Base-by-base conservation (phyloP, 2,113 vertebrate genomes). In the Brachyhypopomus occidentalis region DNA sequence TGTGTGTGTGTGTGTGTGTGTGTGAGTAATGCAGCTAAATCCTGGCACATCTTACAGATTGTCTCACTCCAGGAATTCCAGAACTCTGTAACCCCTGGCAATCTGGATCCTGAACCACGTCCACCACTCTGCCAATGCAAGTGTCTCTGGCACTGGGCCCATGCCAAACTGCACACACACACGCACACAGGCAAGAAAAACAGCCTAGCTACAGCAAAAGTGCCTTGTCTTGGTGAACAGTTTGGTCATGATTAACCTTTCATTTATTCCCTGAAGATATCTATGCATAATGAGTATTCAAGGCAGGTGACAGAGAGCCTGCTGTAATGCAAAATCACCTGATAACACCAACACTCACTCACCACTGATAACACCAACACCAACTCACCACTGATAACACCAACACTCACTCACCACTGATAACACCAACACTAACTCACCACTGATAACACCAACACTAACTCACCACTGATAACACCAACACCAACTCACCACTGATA, bases 31-130 rank as follows among this genome's bases (percentile, higher is more conserved):
- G 34, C 36, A 70, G 36, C 66, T 14, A 8, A 16, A 62, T 52
- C 23, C 23, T 67, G 25, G 17, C 74, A 84, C 69, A 81, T 60
- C 78, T 69, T 69, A 70, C 70, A 73, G 70, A 66, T 36, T 80
- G 83, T 72, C 79, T 92, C 88, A 82, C 86, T 88, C 82, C 80
- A 64, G 88, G 83, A 86, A 81, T 83, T 86, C 45, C 64, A 82
- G 87, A 82, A 66, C 78, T 72, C 62, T 88, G 71, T 84, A 80
- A 81, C 86, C 69, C 41, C 56, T 69, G 88, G 88, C 85, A 85
- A 84, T 84, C 84, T 84, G 63, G 76, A 62, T 79, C 80, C 82
- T 88, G 83, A 86, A 75, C 87, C 75, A 16, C 77, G 81, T 89
- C 81, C 84, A 86, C 84, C 83, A 87, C 17, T 52, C 45, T 52